Evolutionary conservation across 1,140 invertebrate genomes (phyloP).

Genomic region (Chionoecetes opilio): DNA sequence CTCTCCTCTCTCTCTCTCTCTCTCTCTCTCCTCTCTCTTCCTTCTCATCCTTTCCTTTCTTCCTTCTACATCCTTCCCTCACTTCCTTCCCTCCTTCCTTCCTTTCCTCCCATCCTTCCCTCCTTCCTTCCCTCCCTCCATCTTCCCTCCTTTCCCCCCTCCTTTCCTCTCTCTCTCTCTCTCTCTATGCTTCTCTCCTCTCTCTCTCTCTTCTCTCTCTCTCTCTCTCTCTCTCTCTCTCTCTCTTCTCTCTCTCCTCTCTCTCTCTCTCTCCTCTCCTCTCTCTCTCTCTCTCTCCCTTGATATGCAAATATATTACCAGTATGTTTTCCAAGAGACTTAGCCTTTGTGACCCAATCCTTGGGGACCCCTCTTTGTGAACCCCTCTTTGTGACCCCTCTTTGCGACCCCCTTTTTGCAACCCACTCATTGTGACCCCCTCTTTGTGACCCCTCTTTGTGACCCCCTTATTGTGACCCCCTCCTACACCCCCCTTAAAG

Average conservation of each 20-base stretch:
- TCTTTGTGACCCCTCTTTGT: too few relatives aligned
- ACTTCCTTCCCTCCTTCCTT: slow-evolving; percentile 42
- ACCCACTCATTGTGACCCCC: too few relatives aligned
- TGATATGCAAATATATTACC: slow-evolving; percentile 10
- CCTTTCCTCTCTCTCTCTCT: not conserved
- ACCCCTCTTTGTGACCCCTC: too few relatives aligned
- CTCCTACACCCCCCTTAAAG: too few relatives aligned
- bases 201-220: slow-evolving; percentile 59
- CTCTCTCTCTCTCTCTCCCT: slow-evolving; percentile 1
- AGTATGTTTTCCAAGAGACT: slow-evolving; percentile 1
- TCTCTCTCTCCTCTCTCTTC: slow-evolving; percentile 43
- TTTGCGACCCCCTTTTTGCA: too few relatives aligned
- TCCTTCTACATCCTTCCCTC: not conserved
- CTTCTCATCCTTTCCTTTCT: slow-evolving; percentile 9
- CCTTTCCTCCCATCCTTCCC: slow-evolving; percentile 9
- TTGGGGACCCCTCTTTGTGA: too few relatives aligned
- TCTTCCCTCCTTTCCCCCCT: not conserved
- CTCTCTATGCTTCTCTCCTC: not conserved
- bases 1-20: slow-evolving; percentile 42
- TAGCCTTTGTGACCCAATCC: too few relatives aligned
- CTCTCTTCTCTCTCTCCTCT: slow-evolving; percentile 35
- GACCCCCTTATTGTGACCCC: too few relatives aligned
- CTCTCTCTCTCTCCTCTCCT: not conserved
- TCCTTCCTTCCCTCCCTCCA: not conserved
- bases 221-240: slow-evolving; percentile 55